Conservation (phyloP, 2,113 vertebrate species). For the Rhadina sibilatrix region DNA sequence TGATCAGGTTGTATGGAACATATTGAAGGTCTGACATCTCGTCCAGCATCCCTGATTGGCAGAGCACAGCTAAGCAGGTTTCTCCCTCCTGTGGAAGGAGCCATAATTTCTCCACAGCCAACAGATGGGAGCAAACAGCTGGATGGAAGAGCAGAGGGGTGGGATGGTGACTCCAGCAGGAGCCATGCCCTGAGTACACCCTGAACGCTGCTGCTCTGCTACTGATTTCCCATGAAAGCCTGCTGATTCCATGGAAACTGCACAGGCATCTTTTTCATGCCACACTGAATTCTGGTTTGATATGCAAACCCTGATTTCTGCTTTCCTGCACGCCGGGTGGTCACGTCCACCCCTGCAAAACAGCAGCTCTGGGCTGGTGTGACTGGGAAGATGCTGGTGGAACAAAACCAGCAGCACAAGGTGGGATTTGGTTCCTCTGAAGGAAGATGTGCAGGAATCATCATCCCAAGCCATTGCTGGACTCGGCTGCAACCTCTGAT, state of each 20-base stretch:
- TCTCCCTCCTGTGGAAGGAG: background rate
- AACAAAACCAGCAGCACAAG: background rate
- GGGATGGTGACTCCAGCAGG: background rate
- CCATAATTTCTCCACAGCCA: accelerated
- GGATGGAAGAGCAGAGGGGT: background rate
- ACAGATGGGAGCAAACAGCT: background rate
- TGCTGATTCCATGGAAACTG: background rate
- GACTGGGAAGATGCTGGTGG: background rate
- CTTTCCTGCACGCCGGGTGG: accelerated
- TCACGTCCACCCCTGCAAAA: background rate
- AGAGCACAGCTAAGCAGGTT: background rate
- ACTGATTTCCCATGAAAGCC: background rate
- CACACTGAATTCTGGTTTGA: background rate
- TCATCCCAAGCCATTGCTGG: background rate
- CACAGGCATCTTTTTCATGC: background rate
- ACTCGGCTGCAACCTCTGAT: background rate
- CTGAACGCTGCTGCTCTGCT: background rate
- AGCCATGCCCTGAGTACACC: background rate
- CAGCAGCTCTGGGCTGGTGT: accelerated
- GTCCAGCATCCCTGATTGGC: background rate
- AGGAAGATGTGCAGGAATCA: background rate
- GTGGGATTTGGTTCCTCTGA: background rate
- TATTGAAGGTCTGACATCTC: background rate
- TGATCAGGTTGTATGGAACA: accelerated
- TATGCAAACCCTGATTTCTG: background rate